Percentiles rank a stretch among this genome's conserved stretches.
These are phyloP conservation scores for Zeugodacus cucurbitae DNA, from an alignment of 1,140 invertebrate genomes.

Conservation along the genomic window DNA sequence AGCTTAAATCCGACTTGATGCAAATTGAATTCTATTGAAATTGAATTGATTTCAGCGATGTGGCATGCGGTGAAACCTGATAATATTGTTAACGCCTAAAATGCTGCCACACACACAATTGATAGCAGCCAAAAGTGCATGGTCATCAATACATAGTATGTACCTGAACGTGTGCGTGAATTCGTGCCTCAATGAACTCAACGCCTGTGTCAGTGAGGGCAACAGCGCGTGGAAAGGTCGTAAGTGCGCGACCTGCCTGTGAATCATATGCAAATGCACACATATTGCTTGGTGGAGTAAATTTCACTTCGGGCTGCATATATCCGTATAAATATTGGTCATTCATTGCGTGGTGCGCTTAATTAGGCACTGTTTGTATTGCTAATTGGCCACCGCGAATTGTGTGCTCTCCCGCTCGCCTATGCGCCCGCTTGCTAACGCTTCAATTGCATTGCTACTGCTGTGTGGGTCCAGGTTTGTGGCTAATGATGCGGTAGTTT, in stretches of 20 bases:
- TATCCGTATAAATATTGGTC: conserved; percentile 29
- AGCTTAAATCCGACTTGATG: background rate
- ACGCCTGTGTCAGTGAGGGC: background rate
- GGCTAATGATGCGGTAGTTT: background rate
- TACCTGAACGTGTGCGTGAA: background rate
- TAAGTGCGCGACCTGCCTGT: background rate
- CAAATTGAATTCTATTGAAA: background rate
- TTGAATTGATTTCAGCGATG: background rate
- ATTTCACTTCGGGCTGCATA: background rate
- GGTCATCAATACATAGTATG: background rate
- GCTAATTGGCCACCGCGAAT: conserved; percentile 25
- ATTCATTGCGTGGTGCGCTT: conserved; percentile 28
- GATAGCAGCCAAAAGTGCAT: background rate
- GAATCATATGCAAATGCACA: background rate
- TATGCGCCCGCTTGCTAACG: background rate
- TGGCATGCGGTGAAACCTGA: background rate
- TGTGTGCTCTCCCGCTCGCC: background rate
- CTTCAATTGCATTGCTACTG: background rate
- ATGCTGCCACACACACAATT: background rate
- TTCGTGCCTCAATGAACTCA: background rate
- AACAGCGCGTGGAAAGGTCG: background rate
- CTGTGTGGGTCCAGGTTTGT: background rate
- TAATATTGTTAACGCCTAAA: background rate
- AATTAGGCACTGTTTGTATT: conserved; percentile 28
- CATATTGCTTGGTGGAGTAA: background rate